These are phyloP conservation scores for Pelochelys cantorii DNA, from an alignment of 2,797 vertebrate species.

Conservation along the genomic window DNA sequence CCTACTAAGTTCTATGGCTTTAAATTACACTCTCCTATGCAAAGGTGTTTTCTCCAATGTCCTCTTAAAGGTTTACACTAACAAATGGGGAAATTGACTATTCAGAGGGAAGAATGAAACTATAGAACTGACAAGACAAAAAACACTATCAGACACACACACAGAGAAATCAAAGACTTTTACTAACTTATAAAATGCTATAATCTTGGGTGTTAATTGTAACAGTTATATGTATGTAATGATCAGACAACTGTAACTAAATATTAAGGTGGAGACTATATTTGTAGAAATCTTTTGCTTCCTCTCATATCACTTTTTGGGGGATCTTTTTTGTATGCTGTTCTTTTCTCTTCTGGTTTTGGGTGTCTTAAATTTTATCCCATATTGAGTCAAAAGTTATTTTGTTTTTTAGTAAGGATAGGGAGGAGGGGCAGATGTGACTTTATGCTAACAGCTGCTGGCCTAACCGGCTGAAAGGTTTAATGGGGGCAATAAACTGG, in stretches of 20 bases:
- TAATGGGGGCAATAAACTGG: not conserved
- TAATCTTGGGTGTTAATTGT: not conserved
- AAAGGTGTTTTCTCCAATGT: not conserved
- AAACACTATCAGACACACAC: not conserved
- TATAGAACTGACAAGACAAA: not conserved
- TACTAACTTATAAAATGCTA: not conserved
- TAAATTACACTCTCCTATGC: not conserved
- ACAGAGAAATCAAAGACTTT: not conserved
- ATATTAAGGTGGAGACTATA: not conserved
- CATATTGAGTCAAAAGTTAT: fast-evolving
- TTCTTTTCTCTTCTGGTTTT: not conserved
- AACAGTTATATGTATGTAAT: not conserved
- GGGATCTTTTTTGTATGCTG: not conserved
- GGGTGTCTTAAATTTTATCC: fast-evolving
- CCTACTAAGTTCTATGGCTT: not conserved
- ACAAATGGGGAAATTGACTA: not conserved
- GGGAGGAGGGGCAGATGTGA: not conserved
- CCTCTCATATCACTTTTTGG: not conserved
- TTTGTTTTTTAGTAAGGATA: fast-evolving
- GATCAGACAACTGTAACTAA: not conserved
- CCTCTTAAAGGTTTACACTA: not conserved
- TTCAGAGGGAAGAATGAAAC: not conserved
- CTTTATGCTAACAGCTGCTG: not conserved
- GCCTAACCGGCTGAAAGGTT: not conserved
- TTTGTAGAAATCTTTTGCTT: not conserved